A percentile compares a stretch with the other conserved stretches of the same genome.
Conservation (phyloP, 2,113 vertebrate genomes). For the Phainopepla nitens region DNA sequence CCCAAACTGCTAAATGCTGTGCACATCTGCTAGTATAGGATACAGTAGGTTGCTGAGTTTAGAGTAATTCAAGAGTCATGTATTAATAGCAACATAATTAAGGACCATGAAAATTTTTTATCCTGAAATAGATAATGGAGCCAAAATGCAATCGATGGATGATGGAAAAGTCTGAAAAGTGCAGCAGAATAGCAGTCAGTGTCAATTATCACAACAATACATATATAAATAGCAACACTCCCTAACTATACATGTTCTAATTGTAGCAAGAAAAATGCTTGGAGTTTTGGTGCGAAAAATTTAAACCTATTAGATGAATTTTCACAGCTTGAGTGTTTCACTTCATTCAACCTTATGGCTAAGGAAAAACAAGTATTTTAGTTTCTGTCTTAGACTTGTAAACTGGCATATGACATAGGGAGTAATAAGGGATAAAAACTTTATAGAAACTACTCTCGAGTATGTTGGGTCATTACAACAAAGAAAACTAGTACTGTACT, state of each 20-base stretch:
- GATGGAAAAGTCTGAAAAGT: not conserved
- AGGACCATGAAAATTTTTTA: not conserved
- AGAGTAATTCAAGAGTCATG: not conserved
- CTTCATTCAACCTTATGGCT: not conserved
- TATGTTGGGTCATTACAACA: not conserved
- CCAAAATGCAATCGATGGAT: not conserved
- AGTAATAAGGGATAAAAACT: not conserved
- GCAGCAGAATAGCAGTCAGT: not conserved
- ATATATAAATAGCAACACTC: not conserved
- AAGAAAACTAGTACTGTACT: not conserved
- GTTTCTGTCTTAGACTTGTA: not conserved
- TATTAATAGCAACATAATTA: not conserved
- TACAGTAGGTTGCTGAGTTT: conserved; percentile 6
- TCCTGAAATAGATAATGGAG: not conserved
- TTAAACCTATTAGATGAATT: not conserved
- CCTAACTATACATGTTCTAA: not conserved
- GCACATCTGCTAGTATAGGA: not conserved
- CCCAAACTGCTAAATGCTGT: not conserved
- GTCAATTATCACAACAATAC: not conserved
- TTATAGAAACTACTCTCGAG: not conserved
- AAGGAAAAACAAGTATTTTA: not conserved
- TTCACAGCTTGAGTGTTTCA: not conserved
- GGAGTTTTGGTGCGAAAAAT: not conserved
- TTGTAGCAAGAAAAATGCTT: not conserved
- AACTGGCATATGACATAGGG: not conserved